Evolutionary conservation across 2,888 invertebrate species (phyloP), one percentile per base, ranked within the genome.

Genomic region (Camponotus fellah): DNA sequence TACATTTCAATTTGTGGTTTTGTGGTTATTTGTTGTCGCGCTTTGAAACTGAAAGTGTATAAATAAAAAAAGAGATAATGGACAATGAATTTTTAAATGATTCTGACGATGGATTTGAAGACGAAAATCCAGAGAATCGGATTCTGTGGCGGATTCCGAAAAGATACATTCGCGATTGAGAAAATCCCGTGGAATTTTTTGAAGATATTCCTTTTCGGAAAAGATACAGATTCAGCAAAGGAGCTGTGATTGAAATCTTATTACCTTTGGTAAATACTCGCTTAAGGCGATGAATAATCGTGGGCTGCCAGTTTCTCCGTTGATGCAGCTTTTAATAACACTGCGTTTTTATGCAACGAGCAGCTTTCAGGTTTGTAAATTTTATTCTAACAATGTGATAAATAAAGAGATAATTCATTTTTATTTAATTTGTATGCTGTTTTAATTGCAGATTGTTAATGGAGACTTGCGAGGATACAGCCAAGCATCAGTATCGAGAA

Each of bases 301-400:
- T 58, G 85, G 83, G n/a, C n/a, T n/a, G 65, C 83, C 83, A 2
- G 14, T 85, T 49, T 75, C 80, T 56, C 60, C 85, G n/a, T 65
- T 83, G 9, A 83, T 84, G 60, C 83, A 83, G 26, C 49, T 83
- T 10, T 64, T 85, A 40, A 77, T 81, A 65, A 53, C 72, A 37
- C 14, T 85, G 43, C 79, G 77, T 53, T 85, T 82, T 74, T 82
- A 82, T 43, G 82, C 82, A 71, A 85, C 85, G 62, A 62, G 76
- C 8, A 82, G 77, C 69, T 82, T 82, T 77, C 85, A 85, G 72
- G 82, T 85, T 81, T 81, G 84, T 43, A 84, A 62, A 58, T 83
- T 76, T 71, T 60, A 64, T 72, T 74, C 49, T 74, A 66, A 60
- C 60, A 56, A 49, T 17, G 32, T 68, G 43, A 32, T 46, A 65